Conservation (phyloP, 2,113 vertebrate genomes). For the Cynocephalus volans region DNA sequence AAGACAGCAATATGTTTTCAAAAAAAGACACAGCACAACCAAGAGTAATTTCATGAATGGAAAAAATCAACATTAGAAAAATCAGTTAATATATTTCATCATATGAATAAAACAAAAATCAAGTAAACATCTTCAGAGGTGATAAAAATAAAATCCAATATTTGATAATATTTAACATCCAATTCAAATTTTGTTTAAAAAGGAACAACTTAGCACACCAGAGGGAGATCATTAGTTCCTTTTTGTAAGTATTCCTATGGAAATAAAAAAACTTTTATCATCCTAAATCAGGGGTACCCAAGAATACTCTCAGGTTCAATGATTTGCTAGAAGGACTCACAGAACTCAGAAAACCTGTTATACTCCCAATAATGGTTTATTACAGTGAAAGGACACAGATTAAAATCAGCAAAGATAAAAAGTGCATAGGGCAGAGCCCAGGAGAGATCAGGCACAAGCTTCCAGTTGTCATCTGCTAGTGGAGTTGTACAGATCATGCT, state of each 20-base stretch:
- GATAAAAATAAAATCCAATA: neutral
- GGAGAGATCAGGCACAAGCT: neutral
- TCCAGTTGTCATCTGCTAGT: rapidly evolving
- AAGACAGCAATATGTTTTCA: neutral
- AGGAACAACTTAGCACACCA: neutral
- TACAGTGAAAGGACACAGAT: neutral
- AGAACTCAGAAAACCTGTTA: neutral
- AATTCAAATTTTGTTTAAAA: neutral
- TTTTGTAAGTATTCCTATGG: neutral
- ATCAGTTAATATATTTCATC: neutral
- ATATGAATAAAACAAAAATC: neutral
- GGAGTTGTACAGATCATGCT: neutral
- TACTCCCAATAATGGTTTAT: neutral
- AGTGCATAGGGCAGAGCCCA: neutral
- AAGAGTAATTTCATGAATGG: neutral
- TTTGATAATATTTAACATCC: neutral
- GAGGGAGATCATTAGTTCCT: neutral
- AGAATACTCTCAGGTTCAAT: neutral
- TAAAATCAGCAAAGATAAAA: neutral
- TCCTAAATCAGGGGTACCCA: neutral
- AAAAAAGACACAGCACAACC: neutral
- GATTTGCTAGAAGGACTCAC: neutral
- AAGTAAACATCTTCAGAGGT: neutral
- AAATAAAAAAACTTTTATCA: slow-evolving; percentile 32
- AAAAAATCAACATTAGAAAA: neutral